Evolutionary conservation across 1,140 invertebrate genomes (phyloP).

Genomic region (Ostrea edulis): DNA sequence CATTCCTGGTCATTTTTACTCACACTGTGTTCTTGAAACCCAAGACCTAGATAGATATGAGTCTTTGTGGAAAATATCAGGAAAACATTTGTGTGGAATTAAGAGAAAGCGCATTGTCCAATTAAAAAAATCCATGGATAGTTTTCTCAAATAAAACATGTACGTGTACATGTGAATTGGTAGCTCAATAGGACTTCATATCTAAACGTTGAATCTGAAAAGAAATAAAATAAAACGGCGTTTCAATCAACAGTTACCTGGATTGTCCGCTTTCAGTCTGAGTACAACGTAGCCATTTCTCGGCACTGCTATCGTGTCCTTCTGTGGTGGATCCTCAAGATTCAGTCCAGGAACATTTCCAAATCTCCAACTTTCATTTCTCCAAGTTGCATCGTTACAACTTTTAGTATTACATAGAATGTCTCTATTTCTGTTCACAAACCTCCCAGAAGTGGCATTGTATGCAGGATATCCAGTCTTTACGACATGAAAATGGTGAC

Average conservation of each 20-base stretch:
- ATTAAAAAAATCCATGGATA: too few species aligned
- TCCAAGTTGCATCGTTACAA: slow-evolving; percentile 46
- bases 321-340: slow-evolving; percentile 47
- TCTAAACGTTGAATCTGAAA: too few species aligned
- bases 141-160: too few species aligned
- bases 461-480: slow-evolving; percentile 49
- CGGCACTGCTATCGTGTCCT: slow-evolving; percentile 51
- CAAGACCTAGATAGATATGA: too few species aligned
- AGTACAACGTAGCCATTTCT: slow-evolving; percentile 51
- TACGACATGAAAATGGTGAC: slow-evolving; percentile 50
- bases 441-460: not conserved
- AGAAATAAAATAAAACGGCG: too few species aligned
- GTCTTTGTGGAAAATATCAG: too few species aligned
- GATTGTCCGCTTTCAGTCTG: slow-evolving; percentile 51
- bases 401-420: slow-evolving; percentile 38
- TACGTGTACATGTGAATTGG: too few species aligned
- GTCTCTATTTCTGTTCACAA: slow-evolving; percentile 28
- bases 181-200: too few species aligned
- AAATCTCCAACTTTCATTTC: slow-evolving; percentile 27
- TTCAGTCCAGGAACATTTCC: slow-evolving; percentile 50
- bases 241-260: slow-evolving; percentile 35
- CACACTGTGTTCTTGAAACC: too few species aligned
- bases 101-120: too few species aligned
- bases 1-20: too few species aligned
- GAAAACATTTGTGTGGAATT: too few species aligned